These are phyloP conservation scores for Hetaerina americana DNA, from an alignment of 1,140 invertebrate species.

Conservation along the genomic window DNA sequence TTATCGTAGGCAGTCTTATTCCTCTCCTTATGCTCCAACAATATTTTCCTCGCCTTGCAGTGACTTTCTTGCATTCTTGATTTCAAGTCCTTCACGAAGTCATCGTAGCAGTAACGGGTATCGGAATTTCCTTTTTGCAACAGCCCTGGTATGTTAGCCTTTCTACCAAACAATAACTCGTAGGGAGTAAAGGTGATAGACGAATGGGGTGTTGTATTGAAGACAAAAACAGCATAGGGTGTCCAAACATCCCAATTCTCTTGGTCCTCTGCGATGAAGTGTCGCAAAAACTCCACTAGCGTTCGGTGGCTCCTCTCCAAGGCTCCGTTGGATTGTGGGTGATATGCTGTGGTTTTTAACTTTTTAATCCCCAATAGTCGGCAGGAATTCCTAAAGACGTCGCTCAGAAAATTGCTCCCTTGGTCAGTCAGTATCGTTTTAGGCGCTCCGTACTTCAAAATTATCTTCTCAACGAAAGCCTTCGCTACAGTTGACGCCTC, in stretches of 20 bases:
- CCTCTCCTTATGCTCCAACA: conserved; percentile 1
- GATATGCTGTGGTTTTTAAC: background rate
- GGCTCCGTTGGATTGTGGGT: background rate
- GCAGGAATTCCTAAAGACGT: background rate
- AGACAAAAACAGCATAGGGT: conserved; percentile 28
- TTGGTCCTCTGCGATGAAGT: no score
- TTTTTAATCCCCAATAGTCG: background rate
- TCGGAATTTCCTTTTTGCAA: no score
- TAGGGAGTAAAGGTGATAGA: conserved; percentile 27
- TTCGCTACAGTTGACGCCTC: background rate
- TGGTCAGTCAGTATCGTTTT: background rate
- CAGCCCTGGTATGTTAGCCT: conserved; percentile 23
- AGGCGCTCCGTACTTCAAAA: background rate
- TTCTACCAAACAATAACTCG: conserved; percentile 30
- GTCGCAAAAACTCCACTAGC: background rate
- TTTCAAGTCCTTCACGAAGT: conserved; percentile 2
- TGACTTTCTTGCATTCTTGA: conserved; percentile 2
- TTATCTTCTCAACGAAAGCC: background rate
- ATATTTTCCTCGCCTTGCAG: background rate
- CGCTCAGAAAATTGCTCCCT: background rate
- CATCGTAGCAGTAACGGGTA: conserved; percentile 3
- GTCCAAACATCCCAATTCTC: conserved; percentile 32
- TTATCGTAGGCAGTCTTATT: background rate
- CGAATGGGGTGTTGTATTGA: conserved; percentile 30
- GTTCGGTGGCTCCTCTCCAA: background rate